Evolutionary conservation across 2,888 invertebrate genomes (phyloP).

Genomic region (Hydraecia micacea): DNA sequence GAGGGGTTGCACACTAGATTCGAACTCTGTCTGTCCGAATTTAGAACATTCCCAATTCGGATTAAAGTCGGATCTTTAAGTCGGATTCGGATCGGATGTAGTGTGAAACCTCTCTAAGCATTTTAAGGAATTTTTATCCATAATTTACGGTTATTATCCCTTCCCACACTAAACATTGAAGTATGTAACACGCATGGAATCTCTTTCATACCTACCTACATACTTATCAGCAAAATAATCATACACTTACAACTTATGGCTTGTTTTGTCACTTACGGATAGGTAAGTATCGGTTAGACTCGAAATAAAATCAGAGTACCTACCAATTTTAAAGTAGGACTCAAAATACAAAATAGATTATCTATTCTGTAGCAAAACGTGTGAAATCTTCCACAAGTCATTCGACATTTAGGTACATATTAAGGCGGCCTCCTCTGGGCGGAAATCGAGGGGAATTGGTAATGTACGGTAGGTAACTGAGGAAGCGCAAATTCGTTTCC

Average conservation of each 20-base stretch:
- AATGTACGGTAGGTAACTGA: constrained; percentile 62
- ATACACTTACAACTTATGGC: not conserved
- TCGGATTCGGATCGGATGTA: too few species aligned
- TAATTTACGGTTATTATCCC: not conserved
- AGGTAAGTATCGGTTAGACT: not conserved
- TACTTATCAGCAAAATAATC: constrained; percentile 3
- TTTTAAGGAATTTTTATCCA: not conserved
- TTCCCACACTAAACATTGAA: constrained; percentile 2
- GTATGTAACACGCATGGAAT: constrained; percentile 18
- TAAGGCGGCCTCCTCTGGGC: constrained; percentile 64
- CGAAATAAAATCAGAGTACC: not conserved
- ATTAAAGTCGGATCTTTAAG: too few species aligned
- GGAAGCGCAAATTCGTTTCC: constrained; percentile 69
- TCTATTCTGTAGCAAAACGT: not conserved
- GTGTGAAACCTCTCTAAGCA: not conserved
- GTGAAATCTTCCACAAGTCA: constrained; percentile 53
- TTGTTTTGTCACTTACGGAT: not conserved
- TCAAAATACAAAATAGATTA: constrained; percentile 2
- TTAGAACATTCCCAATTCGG: too few species aligned
- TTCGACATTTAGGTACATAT: constrained; percentile 68
- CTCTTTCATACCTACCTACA: constrained; percentile 1
- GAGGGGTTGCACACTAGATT: too few species aligned
- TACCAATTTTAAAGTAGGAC: not conserved
- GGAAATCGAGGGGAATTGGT: constrained; percentile 76
- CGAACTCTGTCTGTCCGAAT: too few species aligned